Evolutionary conservation across 2,797 vertebrate species (phyloP).

Genomic region (Eulemur albifrons): DNA sequence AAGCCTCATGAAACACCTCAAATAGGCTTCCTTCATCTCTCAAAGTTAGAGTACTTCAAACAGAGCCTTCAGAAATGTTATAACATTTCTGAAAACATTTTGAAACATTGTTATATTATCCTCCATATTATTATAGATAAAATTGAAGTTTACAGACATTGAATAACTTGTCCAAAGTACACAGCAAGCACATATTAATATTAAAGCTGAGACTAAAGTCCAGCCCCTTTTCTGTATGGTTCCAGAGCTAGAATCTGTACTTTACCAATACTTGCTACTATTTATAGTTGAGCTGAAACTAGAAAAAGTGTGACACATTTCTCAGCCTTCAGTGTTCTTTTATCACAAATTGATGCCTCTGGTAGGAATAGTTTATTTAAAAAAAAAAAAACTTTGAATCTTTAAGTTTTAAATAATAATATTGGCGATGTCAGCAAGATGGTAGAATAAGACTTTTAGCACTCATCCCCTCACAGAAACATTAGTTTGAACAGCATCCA

Average conservation of each 20-base stretch:
- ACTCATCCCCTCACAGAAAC: background rate
- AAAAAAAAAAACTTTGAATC: constrained; percentile 4
- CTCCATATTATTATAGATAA: background rate
- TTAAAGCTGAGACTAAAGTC: background rate
- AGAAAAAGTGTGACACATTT: background rate
- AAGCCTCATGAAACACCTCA: background rate
- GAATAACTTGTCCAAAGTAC: background rate
- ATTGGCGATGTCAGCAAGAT: background rate
- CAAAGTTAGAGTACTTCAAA: background rate
- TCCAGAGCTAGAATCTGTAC: background rate
- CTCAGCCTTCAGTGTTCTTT: background rate
- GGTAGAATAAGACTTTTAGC: background rate
- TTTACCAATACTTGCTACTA: background rate
- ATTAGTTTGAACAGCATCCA: background rate
- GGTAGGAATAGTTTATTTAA: background rate
- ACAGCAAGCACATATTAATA: background rate
- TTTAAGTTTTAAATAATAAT: background rate
- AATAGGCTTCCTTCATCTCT: background rate
- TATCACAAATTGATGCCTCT: background rate
- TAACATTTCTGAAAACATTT: background rate
- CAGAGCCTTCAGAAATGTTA: background rate
- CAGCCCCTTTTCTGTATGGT: background rate
- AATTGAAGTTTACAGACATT: background rate
- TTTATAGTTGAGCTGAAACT: background rate
- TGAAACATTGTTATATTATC: background rate